A percentile compares a stretch with the other conserved stretches of the same genome.
phyloP scores from a whole-genome alignment of 37 sponge, comb jelly and placozoan genomes.

The Halichondria panicea region DNA sequence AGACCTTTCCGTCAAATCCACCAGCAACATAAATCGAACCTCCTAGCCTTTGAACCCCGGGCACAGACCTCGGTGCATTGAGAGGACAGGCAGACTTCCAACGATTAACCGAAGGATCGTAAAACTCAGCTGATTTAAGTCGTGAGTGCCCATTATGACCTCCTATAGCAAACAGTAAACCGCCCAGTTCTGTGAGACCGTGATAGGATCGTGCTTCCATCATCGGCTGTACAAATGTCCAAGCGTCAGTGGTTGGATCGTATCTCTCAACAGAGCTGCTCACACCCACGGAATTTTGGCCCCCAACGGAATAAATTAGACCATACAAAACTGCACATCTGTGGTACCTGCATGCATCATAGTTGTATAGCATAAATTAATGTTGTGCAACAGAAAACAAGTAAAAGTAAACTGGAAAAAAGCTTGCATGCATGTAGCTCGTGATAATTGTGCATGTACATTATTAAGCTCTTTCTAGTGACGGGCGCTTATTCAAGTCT shows the following conservation, averaged over 20 bases:
- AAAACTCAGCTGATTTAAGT: conserved; percentile 38
- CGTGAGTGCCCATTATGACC: conserved; percentile 53
- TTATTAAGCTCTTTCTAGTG: neutral
- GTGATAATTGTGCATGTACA: no score
- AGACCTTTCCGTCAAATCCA: conserved; percentile 33
- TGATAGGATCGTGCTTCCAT: conserved; percentile 29
- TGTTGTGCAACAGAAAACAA: neutral
- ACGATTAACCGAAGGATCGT: conserved; percentile 20
- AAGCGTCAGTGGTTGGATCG: conserved; percentile 37
- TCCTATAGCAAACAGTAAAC: conserved; percentile 43
- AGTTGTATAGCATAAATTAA: neutral
- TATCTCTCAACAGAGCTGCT: conserved; percentile 41
- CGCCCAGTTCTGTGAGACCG: conserved; percentile 28
- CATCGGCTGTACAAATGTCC: conserved; percentile 35
- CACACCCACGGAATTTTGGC: conserved; percentile 25
- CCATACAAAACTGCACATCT: conserved; percentile 35
- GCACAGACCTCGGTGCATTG: conserved; percentile 47
- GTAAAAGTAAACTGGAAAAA: no score
- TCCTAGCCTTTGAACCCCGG: conserved; percentile 34
- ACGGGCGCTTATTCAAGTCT: no score
- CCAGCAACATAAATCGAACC: conserved; percentile 58
- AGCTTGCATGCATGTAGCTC: no score
- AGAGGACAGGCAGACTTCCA: conserved; percentile 34
- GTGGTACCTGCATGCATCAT: conserved; percentile 35
- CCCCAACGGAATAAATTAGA: conserved; percentile 54